Evolutionary conservation across 2,113 vertebrate species (phyloP), one percentile per base, ranked within the genome.

Genomic region (Lycocorax pyrrhopterus): DNA sequence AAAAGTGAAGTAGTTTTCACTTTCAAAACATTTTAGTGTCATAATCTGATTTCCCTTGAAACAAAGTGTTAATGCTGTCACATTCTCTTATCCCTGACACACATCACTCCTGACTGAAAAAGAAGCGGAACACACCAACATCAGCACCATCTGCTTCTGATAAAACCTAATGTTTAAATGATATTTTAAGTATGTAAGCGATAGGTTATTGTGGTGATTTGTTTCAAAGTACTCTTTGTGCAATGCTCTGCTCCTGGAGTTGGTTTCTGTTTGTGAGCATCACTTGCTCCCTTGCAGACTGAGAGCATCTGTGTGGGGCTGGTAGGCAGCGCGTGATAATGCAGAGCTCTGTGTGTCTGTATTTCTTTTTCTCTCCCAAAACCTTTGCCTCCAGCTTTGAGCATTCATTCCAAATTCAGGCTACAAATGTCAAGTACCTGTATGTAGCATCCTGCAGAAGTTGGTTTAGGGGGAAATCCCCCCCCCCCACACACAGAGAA

Each of bases 31-130:
- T 92, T 94, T 95, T 95, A 83, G 92, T 96, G 92, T 72, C 56
- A 66, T 95, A 60, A 93, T 87, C 58, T 92, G 74, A 78, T 96
- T 95, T 95, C 77, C 76, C 87, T 87, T 77, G 82, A 90, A 90
- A 96, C 44, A 47, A 64, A 73, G 56, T 46, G 51, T 87, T 93
- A 87, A 68, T 86, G 68, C 91, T 94, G 90, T 92, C 81, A 79
- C 62, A n/a, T 81, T 92, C 80, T 43, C 23, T 88, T 92, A 73
- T 74, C 51, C 43, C 37, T 59, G 51, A 30, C n/a, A 55, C 22
- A 17, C 62, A 68, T 87, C 37, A 73, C 55, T 91, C 85, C 41
- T 89, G 53, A 72, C 26, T 43, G 80, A 64, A 95, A 87, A 87
- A 59, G 79, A 62, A 19, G 58, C 8, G 4, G 90, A 91, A 82